A percentile compares a stretch with the other conserved stretches of the same genome.
These are phyloP conservation scores for Rousettus leschenaultii DNA, from an alignment of 2,113 vertebrate genomes.

Conservation along the genomic window DNA sequence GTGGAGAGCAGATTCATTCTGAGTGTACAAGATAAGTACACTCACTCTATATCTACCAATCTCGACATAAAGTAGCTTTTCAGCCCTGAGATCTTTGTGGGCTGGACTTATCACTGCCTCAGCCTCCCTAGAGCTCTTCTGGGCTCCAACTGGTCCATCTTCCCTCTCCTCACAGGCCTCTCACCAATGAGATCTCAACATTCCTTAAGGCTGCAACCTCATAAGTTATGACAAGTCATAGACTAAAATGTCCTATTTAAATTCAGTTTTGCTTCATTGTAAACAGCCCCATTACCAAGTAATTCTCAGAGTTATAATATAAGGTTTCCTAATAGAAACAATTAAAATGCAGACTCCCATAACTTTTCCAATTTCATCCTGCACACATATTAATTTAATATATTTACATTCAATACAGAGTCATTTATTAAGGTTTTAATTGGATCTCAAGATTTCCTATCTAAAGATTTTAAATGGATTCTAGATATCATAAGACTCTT, in stretches of 20 bases:
- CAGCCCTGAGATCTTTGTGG: neutral
- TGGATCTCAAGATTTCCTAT: slow-evolving; percentile 59
- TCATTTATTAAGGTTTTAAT: slow-evolving; percentile 72
- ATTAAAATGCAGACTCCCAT: slow-evolving; percentile 64
- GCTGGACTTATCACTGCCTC: neutral
- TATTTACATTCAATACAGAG: slow-evolving; percentile 57
- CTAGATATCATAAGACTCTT: slow-evolving; percentile 59
- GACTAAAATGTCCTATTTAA: slow-evolving; percentile 41
- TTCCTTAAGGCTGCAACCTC: neutral
- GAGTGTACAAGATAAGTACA: neutral
- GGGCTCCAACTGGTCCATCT: neutral
- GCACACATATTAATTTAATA: slow-evolving; percentile 61
- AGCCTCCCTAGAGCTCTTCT: neutral
- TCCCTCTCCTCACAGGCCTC: neutral
- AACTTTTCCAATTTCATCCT: slow-evolving; percentile 64
- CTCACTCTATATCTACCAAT: neutral
- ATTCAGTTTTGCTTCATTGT: slow-evolving; percentile 59
- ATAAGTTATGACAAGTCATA: slow-evolving; percentile 3
- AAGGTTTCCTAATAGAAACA: slow-evolving; percentile 56
- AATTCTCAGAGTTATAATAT: slow-evolving; percentile 52
- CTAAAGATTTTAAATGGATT: slow-evolving; percentile 67
- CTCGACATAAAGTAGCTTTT: neutral
- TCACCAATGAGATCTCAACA: neutral
- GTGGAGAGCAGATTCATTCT: neutral
- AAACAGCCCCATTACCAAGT: slow-evolving; percentile 57